A percentile compares a stretch with the other conserved stretches of the same genome.
phyloP scores from a whole-genome alignment of 2,888 invertebrate species.

The Lobophora halterata region DNA sequence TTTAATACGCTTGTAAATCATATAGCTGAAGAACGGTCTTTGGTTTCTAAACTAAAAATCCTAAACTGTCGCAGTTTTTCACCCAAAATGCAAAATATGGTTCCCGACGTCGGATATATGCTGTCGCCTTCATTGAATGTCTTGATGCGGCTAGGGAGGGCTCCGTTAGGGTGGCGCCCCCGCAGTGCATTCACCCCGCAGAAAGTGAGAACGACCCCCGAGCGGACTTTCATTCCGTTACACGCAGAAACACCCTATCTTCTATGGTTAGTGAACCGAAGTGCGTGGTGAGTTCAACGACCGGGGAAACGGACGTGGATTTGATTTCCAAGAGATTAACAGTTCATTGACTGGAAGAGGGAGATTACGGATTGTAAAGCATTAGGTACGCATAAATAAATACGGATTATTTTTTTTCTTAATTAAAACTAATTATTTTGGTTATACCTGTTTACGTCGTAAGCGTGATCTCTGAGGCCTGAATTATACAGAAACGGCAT shows the following conservation, averaged over 20 bases:
- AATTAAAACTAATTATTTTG: too few species aligned
- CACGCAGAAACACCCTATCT: constrained; percentile 49
- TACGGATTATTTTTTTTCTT: too few species aligned
- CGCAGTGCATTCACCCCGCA: constrained; percentile 77
- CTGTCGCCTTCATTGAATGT: constrained; percentile 61
- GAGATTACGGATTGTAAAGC: constrained; percentile 8
- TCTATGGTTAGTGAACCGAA: constrained; percentile 66
- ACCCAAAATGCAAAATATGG: constrained; percentile 8
- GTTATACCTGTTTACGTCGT: too few species aligned
- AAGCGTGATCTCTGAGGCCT: too few species aligned
- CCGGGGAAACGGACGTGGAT: constrained; percentile 45
- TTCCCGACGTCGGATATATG: constrained; percentile 36
- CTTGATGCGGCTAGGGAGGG: constrained; percentile 67
- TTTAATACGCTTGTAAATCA: too few species aligned
- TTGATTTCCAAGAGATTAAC: constrained; percentile 37
- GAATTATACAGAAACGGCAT: too few species aligned
- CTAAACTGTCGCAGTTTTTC: not conserved
- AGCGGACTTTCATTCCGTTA: constrained; percentile 64
- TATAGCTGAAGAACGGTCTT: not conserved
- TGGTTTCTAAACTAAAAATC: not conserved
- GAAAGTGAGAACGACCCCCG: constrained; percentile 73
- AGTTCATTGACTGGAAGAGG: constrained; percentile 36
- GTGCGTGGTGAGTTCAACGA: constrained; percentile 64
- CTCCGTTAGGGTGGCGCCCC: constrained; percentile 61
- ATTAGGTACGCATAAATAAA: not conserved